Percentiles rank a stretch among this genome's conserved stretches.
phyloP scores from a whole-genome alignment of 2,888 invertebrate species.

The Eilema caniola region DNA sequence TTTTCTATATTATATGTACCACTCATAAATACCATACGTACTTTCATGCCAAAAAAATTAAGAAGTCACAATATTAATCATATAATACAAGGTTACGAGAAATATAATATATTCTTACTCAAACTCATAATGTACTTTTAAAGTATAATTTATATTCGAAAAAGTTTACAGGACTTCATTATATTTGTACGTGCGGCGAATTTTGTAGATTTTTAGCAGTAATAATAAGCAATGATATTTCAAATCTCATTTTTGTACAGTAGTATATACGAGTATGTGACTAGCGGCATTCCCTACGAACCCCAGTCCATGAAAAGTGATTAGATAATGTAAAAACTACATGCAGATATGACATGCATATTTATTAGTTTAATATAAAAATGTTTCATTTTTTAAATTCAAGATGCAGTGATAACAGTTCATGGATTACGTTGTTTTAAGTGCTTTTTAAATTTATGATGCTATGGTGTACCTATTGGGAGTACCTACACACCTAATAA shows the following conservation, averaged over 20 bases:
- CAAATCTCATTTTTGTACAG: no score
- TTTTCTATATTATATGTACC: no score
- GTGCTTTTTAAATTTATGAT: neutral
- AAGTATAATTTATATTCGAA: neutral
- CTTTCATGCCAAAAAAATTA: no score
- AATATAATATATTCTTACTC: neutral
- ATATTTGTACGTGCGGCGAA: constrained; percentile 16
- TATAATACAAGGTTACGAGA: neutral
- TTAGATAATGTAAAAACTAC: neutral
- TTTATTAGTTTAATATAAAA: neutral
- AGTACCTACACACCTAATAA: neutral
- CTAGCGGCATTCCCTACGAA: no score
- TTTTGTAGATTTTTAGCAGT: constrained; percentile 1
- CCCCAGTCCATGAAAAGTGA: neutral
- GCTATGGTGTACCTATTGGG: neutral
- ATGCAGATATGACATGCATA: neutral
- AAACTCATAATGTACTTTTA: neutral
- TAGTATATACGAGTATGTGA: no score
- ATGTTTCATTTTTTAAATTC: constrained; percentile 11
- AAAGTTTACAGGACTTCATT: constrained; percentile 13
- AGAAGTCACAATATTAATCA: neutral
- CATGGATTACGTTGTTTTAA: neutral
- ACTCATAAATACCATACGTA: no score
- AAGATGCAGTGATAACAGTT: constrained; percentile 2
- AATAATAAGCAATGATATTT: constrained; percentile 1